phyloP scores from a whole-genome alignment of 2,888 invertebrate species.

The Anodontia alba region DNA sequence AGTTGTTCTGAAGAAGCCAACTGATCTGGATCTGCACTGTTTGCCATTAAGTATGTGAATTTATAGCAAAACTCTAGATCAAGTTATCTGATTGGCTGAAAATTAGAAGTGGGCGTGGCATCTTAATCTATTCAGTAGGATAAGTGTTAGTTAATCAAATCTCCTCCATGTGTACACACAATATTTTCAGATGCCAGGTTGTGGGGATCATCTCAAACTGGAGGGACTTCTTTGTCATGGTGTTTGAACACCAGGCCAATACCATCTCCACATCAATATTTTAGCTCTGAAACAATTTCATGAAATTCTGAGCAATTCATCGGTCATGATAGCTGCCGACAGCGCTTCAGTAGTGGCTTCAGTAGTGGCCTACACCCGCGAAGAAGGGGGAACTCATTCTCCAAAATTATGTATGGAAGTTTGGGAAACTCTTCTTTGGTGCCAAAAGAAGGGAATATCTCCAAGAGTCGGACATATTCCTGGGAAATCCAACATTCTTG shows the following conservation, averaged over 20 bases:
- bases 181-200: slow-evolving; percentile 28
- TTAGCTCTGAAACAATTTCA: slow-evolving; percentile 9
- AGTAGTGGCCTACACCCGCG: slow-evolving; percentile 25
- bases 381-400: slow-evolving; percentile 32
- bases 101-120: no score
- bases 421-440: slow-evolving; percentile 20
- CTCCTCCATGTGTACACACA: not conserved
- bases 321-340: slow-evolving; percentile 18
- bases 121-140: no score
- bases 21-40: no score
- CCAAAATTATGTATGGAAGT: slow-evolving; percentile 1
- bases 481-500: slow-evolving; percentile 4
- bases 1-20: no score
- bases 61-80: no score
- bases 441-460: not conserved
- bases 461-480: slow-evolving; percentile 25
- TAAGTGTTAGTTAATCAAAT: not conserved
- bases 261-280: slow-evolving; percentile 25
- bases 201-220: slow-evolving; percentile 11
- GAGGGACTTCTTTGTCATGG: not conserved
- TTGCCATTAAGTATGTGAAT: no score
- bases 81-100: no score
- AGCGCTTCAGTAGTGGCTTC: no score
- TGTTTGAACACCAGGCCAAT: not conserved
- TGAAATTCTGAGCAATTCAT: not conserved